These are phyloP conservation scores for Lucifuga dentata DNA, from an alignment of 2,113 vertebrate species.

Conservation along the genomic window DNA sequence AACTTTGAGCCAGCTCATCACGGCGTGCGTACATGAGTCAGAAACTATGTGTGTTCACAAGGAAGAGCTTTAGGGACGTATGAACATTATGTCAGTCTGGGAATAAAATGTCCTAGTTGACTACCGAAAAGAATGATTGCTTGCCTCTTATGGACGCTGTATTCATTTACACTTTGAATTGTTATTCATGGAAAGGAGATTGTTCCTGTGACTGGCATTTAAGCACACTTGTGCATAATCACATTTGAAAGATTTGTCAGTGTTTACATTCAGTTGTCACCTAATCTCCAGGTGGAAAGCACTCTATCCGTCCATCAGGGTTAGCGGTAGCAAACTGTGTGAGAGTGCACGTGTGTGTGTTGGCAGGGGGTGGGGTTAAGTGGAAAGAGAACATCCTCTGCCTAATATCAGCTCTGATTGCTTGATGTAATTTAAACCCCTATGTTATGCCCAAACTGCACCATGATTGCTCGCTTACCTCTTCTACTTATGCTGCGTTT, in stretches of 20 bases:
- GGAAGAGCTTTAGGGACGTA: conserved; percentile 9
- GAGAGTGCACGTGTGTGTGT: conserved; percentile 14
- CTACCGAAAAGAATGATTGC: conserved; percentile 8
- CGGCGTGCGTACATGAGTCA: conserved; percentile 18
- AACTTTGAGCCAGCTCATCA: conserved; percentile 69
- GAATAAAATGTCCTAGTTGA: conserved; percentile 27
- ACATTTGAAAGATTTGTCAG: conserved; percentile 16
- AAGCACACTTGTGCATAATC: conserved; percentile 1
- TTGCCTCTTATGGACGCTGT: neutral
- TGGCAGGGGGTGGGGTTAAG: conserved; percentile 15
- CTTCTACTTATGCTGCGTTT: neutral
- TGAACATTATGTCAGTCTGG: conserved; percentile 10
- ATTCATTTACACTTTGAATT: neutral
- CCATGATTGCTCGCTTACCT: conserved; percentile 22
- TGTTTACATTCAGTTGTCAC: conserved; percentile 17
- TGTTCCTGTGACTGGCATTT: too few relatives aligned
- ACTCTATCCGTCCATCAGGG: too few relatives aligned
- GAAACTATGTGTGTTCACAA: conserved; percentile 37
- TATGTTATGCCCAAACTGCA: conserved; percentile 18
- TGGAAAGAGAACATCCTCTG: conserved; percentile 47
- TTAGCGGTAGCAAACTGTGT: neutral
- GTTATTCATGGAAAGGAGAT: too few relatives aligned
- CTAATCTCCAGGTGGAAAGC: conserved; percentile 20
- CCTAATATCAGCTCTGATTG: conserved; percentile 51
- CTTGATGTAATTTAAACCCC: conserved; percentile 47